Evolutionary conservation across 2,113 vertebrate species (phyloP).

Genomic region (Chitala chitala): DNA sequence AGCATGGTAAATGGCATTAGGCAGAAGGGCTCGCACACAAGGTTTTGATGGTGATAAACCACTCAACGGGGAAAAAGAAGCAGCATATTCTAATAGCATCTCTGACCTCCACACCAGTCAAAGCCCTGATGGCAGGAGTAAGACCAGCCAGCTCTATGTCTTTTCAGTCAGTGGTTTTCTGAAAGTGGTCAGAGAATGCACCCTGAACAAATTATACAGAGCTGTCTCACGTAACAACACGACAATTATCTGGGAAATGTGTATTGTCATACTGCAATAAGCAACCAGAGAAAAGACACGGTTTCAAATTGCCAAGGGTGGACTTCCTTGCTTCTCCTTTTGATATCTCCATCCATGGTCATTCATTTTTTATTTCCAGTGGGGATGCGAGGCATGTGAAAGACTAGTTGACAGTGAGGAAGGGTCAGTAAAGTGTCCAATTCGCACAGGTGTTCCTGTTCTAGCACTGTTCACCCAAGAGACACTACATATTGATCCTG

Average conservation of each 20-base stretch:
- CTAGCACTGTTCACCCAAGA: too few relatives aligned
- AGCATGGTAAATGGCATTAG: background rate
- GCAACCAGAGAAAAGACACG: too few relatives aligned
- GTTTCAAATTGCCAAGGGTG: too few relatives aligned
- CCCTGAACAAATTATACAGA: background rate
- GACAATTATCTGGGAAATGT: slow-evolving; percentile 31
- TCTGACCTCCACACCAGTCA: background rate
- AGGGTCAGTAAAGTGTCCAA: too few relatives aligned
- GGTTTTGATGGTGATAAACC: background rate
- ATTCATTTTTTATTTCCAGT: too few relatives aligned
- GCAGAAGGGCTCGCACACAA: background rate
- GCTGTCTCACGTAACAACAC: background rate
- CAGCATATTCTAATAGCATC: background rate
- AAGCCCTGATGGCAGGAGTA: background rate
- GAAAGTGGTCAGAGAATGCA: slow-evolving; percentile 9
- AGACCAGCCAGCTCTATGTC: background rate
- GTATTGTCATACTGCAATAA: slow-evolving; percentile 41
- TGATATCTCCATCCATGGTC: too few relatives aligned
- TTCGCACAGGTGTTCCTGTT: too few relatives aligned
- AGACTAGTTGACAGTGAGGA: too few relatives aligned
- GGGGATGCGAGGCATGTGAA: too few relatives aligned
- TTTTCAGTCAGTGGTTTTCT: background rate
- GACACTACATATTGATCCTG: too few relatives aligned
- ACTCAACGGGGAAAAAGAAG: background rate
- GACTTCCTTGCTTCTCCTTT: too few relatives aligned